These are phyloP conservation scores for Paratrypauchen microcephalus DNA, from an alignment of 2,797 vertebrate genomes.

Conservation along the genomic window DNA sequence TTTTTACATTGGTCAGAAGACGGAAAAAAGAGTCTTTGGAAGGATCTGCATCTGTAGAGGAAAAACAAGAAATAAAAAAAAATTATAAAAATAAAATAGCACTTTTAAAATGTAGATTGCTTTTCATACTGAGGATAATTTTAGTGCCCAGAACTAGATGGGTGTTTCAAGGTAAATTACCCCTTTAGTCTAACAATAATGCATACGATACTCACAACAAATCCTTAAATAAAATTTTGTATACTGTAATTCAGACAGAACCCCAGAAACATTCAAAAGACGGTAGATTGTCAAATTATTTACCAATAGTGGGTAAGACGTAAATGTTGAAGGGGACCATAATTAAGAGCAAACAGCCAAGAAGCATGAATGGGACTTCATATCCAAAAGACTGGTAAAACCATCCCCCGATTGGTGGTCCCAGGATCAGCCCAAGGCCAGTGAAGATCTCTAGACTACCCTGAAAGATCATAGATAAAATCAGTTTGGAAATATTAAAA, in stretches of 20 bases:
- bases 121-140: background rate
- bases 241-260: background rate
- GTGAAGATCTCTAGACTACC: constrained; percentile 92
- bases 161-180: background rate
- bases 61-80: background rate
- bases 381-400: constrained; percentile 93
- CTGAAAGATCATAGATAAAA: constrained; percentile 60
- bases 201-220: background rate
- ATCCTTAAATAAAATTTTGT: background rate
- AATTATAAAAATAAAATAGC: background rate
- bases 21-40: constrained; percentile 84
- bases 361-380: constrained; percentile 86
- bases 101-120: background rate
- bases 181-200: background rate
- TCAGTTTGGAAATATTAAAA: background rate
- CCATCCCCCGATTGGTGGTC: constrained; percentile 92
- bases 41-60: constrained; percentile 74
- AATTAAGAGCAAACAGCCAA: constrained; percentile 85
- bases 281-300: constrained; percentile 8
- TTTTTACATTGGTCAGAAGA: constrained; percentile 80
- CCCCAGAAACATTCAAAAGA: background rate
- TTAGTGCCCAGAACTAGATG: background rate
- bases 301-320: constrained; percentile 88
- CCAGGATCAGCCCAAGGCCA: constrained; percentile 89
- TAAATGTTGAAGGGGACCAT: constrained; percentile 91